Evolutionary conservation across 1,140 invertebrate genomes (phyloP).

Genomic region (Hyphantria cunea): DNA sequence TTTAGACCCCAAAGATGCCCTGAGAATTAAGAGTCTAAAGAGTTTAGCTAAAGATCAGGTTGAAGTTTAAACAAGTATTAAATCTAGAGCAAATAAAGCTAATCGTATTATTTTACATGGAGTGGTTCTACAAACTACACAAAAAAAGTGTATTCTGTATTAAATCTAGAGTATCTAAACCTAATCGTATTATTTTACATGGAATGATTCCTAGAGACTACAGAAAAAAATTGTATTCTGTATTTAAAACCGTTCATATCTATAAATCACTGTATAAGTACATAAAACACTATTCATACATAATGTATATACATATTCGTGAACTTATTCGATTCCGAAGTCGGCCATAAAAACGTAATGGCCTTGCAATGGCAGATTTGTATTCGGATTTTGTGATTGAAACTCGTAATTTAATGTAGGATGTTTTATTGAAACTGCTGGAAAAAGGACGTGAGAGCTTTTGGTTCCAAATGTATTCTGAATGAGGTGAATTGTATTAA

Average conservation of each 20-base stretch:
- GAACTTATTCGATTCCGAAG: slow-evolving; percentile 24
- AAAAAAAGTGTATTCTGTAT: background rate
- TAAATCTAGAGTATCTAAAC: too few relatives aligned
- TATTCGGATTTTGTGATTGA: slow-evolving; percentile 17
- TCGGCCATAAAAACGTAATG: slow-evolving; percentile 22
- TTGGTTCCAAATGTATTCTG: background rate
- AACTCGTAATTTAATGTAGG: slow-evolving; percentile 2
- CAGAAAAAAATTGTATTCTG: background rate
- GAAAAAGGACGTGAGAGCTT: background rate
- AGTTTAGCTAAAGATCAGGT: too few relatives aligned
- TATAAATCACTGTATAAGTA: background rate
- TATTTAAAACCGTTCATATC: background rate
- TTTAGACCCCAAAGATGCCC: too few relatives aligned
- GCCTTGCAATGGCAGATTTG: slow-evolving; percentile 20
- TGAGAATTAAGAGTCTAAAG: too few relatives aligned
- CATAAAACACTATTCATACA: background rate
- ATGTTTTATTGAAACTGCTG: slow-evolving; percentile 10
- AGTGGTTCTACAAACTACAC: background rate
- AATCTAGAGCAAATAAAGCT: too few relatives aligned
- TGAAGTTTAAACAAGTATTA: too few relatives aligned
- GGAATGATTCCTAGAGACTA: background rate
- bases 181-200: background rate
- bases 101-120: background rate
- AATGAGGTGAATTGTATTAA: background rate
- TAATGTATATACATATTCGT: slow-evolving; percentile 4